Base-by-base conservation (phyloP, 1,140 invertebrate species). In the Drosophila sproati region DNA sequence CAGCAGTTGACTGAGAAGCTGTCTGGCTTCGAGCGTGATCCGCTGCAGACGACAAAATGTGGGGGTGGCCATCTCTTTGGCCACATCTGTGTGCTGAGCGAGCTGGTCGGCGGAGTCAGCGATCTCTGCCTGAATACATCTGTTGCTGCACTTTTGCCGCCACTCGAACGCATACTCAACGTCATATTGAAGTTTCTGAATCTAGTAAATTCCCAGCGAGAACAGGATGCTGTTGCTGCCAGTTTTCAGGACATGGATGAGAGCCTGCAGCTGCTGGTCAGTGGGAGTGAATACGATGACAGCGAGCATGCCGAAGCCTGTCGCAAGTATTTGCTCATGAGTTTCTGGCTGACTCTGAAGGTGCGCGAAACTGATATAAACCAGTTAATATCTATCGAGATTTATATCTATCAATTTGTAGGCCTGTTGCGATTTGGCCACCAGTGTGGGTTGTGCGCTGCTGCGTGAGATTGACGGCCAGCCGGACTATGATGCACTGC, bases 261-360 rank as follows among this genome's bases (percentile, higher is more conserved):
- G 57, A 94, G 94, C 80, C 91, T 94, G 5, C 82, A 93, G 64
- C 61, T 92, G 20, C 78, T 94, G 29, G 93, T 94, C 51, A 59
- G 35, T 35, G 85, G 88, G 55, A 94, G 94, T 57, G 77, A 66
- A 3, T 83, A 86, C 20, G 75, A 83, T 48, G 37, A 48, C 28
- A 54, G 63, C 69, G 51, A 91, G 3, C 34, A 93, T 69, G 64
- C 50, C 68, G 92, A 69, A 92, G 92, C 82, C 80, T 96, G 70
- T 94, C 94, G 61, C 93, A 94, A 62, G 93, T 96, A 67, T 94
- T 96, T 93, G 94, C 96, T 93, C 81, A 96, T 73, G 94, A 97
- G 77, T 85, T 96, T 97, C 78, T 97, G 96, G 96, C 93, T 96
- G 73, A 97, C 96, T 77, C 93, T 97, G 12, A 97, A 96, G 94